Base-by-base conservation (phyloP, 1,140 invertebrate species). In the Zaprionus ghesquierei region DNA sequence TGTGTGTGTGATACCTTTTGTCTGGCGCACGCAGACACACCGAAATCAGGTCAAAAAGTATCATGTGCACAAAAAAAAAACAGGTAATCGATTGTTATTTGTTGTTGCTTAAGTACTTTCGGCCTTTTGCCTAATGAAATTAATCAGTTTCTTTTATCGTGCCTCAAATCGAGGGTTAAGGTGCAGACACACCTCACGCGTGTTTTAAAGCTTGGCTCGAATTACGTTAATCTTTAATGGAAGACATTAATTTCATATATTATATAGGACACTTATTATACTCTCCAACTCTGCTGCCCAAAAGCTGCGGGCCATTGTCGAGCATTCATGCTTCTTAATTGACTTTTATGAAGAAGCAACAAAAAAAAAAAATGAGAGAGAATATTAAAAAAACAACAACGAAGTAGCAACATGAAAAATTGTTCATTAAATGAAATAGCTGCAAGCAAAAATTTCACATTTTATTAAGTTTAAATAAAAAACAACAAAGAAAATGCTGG, bases 401-500 rank as follows among this genome's bases (percentile, higher is more conserved):
- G 35, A 58, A 35, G 69, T 58, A 33, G 41, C 18, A 46, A 10
- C 41, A 22, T 23, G 23, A 22, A 68, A 65, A 44, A 60, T 33
- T 56, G 38, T 49, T 38, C 20, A 77, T 80, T 29, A 53, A 81
- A 59, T 59, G 15, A 44, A 72, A 79, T 63, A 76, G 75, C 81
- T 51, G 65, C 38, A 33, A 27, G 74, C 50, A n/a, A 44, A 54
- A 49, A 63, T 51, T 33, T 58, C 29, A 35, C n/a, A 29, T 59
- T 56, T 73, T 25, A 46, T 66, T 38, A 55, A 46, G 61, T 62
- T 56, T n/a, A 44, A 35, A 49, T 22, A 4, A 46, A 35, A 51
- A 41, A 50, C 13, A 54, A 10, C 27, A 41, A 10, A 23, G 33
- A 33, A n/a, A 29, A 12, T 18, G 9, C 5, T 46, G 10, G 18